Evolutionary conservation across 2,113 vertebrate species (phyloP), one percentile per base, ranked within the genome.

Genomic region (Cyrtonyx montezumae): DNA sequence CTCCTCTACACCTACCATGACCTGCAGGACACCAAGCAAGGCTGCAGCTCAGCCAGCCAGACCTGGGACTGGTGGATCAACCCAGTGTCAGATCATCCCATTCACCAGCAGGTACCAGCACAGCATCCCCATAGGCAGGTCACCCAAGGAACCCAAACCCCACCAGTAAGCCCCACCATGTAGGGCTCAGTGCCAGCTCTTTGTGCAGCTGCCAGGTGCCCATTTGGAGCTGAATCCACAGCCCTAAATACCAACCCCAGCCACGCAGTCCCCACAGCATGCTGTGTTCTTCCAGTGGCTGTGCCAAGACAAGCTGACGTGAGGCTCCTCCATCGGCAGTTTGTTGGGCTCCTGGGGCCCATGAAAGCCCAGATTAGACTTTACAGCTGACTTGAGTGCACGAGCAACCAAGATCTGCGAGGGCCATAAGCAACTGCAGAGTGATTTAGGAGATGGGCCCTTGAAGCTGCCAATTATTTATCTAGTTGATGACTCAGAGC

Each of bases 381-480:
- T 90, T 91, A 78, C 26, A 12, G 36, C 87, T 48, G 71, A 89
- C 76, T 87, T 0, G 0, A 94, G 78, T 0, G 0, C 55, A 43
- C 75, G 71, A 75, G 82, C 13, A 79, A 79, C 78, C 0, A 3
- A 71, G 67, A 65, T 92, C 75, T 70, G 53, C 21, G 48, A 93
- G 81, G 84, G 61, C 81, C 79, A 87, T 42, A 9, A 89, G 87
- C 42, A 48, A 96, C 89, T 61, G 75, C 4, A 32, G 84, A 83
- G 85, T 83, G 91, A 96, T 96, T 96, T 95, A 96, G 65, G 93
- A 85, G 84, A 93, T 51, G 71, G 81, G 40, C n/a, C 79, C 79
- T 88, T 87, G 76, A 94, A 94, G 92, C 89, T 87, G 84, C 89
- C 94, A 94, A 78, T 96, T 95, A 95, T 96, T 95, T 96, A 96